A percentile compares a stretch with the other conserved stretches of the same genome.
These are phyloP conservation scores for Silurus glanis DNA, from an alignment of 2,113 vertebrate genomes.

Conservation along the genomic window DNA sequence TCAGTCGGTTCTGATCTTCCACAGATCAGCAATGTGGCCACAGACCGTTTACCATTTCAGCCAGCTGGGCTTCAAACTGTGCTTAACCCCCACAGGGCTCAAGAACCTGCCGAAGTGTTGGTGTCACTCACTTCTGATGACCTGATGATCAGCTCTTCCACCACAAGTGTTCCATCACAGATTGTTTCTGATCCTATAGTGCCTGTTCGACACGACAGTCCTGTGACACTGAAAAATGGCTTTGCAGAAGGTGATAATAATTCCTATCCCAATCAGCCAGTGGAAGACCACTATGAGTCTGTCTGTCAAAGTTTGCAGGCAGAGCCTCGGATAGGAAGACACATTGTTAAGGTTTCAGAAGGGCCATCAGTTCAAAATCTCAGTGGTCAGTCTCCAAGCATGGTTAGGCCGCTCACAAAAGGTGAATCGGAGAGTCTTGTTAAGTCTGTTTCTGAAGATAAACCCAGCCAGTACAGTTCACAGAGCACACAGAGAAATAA, in stretches of 20 bases:
- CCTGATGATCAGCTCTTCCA: slow-evolving; percentile 54
- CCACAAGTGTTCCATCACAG: background rate
- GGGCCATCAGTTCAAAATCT: slow-evolving; percentile 59
- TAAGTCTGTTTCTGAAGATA: slow-evolving; percentile 1
- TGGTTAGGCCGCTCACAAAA: background rate
- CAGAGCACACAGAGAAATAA: slow-evolving; percentile 19
- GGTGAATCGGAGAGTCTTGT: background rate
- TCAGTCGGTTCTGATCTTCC: background rate
- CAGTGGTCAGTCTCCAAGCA: slow-evolving; percentile 44
- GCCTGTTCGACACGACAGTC: slow-evolving; percentile 9
- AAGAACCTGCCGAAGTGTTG: background rate
- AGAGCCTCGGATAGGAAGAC: slow-evolving; percentile 37
- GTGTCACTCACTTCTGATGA: slow-evolving; percentile 53
- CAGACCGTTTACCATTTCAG: background rate
- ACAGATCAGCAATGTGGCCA: background rate
- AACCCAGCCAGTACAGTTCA: slow-evolving; percentile 11
- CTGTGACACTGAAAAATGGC: slow-evolving; percentile 50
- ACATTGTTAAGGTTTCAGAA: slow-evolving; percentile 42
- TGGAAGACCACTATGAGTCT: slow-evolving; percentile 65
- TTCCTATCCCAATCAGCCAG: slow-evolving; percentile 54
- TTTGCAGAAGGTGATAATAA: background rate
- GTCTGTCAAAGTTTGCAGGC: slow-evolving; percentile 34
- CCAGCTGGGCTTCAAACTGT: background rate
- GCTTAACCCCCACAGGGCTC: background rate
- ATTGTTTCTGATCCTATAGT: background rate